Conservation (phyloP, 1,140 invertebrate species). For the Drosophila mojavensis region DNA sequence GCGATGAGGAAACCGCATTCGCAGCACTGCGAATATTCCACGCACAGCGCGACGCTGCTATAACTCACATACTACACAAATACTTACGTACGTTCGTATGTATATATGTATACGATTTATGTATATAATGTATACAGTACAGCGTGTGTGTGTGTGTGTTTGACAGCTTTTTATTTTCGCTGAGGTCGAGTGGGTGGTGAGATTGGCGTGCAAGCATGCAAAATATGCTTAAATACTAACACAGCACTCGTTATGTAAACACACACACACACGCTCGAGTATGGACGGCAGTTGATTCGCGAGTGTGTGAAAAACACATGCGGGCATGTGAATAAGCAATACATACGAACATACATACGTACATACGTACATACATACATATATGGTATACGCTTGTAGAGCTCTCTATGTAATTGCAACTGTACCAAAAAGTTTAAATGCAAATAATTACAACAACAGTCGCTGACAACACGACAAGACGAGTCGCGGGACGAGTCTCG, state of each 20-base stretch:
- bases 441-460: conserved; percentile 24
- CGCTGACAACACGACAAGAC: neutral
- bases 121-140: neutral
- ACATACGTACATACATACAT: conserved; percentile 9
- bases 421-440: conserved; percentile 20
- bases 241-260: neutral
- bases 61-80: conserved; percentile 7
- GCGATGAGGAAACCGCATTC: conserved; percentile 47
- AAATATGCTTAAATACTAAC: conserved; percentile 21
- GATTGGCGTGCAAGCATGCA: neutral
- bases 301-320: neutral
- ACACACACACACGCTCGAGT: too few relatives aligned
- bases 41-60: conserved; percentile 30
- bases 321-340: too few relatives aligned
- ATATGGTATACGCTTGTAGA: conserved; percentile 13
- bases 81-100: neutral
- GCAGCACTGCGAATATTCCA: conserved; percentile 60
- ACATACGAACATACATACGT: neutral
- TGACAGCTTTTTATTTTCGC: conserved; percentile 20
- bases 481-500: too few relatives aligned
- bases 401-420: conserved; percentile 4
- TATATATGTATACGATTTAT: neutral
- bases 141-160: too few relatives aligned
- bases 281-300: too few relatives aligned
- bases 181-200: conserved; percentile 32